These are phyloP conservation scores for Rhinopomastus cyanomelas DNA, from an alignment of 2,113 vertebrate genomes.

Conservation along the genomic window DNA sequence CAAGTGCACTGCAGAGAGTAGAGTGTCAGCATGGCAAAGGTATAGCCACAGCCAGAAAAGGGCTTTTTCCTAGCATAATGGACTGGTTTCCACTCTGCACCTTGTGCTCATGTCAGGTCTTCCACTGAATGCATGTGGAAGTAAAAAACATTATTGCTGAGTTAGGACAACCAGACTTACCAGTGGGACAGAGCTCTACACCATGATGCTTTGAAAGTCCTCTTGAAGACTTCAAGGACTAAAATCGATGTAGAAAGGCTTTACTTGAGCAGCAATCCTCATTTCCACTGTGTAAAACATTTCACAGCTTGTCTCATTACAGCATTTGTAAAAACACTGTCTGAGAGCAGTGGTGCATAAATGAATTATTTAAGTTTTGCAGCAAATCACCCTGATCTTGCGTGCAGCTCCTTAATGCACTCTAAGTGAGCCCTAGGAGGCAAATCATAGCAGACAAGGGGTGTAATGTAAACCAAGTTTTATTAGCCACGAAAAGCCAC, in stretches of 20 bases:
- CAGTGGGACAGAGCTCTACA: neutral
- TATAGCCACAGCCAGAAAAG: neutral
- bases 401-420: conserved; percentile 80
- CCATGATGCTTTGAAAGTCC: neutral
- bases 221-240: conserved; percentile 1
- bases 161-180: neutral
- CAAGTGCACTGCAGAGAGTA: neutral
- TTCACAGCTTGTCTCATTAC: conserved; percentile 90
- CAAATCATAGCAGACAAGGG: conserved; percentile 77
- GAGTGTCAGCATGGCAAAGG: neutral
- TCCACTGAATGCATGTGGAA: neutral
- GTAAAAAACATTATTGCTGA: neutral
- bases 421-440: conserved; percentile 84
- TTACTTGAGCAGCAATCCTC: conserved; percentile 39
- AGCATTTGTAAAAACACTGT: conserved; percentile 89
- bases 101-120: neutral
- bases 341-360: conserved; percentile 84
- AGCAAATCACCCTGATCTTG: conserved; percentile 80
- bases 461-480: conserved; percentile 87
- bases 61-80: neutral
- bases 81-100: neutral
- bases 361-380: conserved; percentile 91
- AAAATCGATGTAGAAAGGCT: conserved; percentile 27
- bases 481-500: conserved; percentile 78
- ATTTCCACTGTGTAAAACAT: conserved; percentile 75